Percentiles rank a stretch among this genome's conserved stretches.
phyloP scores from a whole-genome alignment of 2,797 vertebrate genomes.

The Vespertilio murinus region DNA sequence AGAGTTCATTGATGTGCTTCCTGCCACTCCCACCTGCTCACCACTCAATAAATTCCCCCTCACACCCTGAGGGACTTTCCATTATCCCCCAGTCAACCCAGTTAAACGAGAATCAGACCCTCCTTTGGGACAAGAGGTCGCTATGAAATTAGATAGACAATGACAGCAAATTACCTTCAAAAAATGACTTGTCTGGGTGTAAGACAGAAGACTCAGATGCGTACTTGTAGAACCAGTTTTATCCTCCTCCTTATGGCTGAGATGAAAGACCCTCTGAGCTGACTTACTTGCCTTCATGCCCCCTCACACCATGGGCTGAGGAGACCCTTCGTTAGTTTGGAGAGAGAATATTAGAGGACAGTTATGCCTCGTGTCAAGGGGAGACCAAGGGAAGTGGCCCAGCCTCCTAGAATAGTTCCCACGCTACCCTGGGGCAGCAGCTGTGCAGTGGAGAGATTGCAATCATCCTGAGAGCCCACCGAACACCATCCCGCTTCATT shows the following conservation, averaged over 20 bases:
- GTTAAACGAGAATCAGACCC: neutral
- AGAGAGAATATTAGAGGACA: neutral
- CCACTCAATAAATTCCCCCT: neutral
- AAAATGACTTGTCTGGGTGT: neutral
- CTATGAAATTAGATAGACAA: slow-evolving; percentile 7
- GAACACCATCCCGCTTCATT: neutral
- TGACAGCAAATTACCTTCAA: slow-evolving; percentile 32
- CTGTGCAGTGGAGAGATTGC: neutral
- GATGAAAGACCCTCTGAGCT: slow-evolving; percentile 5
- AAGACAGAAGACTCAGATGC: neutral
- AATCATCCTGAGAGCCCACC: neutral
- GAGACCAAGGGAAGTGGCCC: neutral
- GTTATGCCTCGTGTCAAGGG: neutral
- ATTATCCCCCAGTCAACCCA: neutral
- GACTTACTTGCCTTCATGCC: neutral
- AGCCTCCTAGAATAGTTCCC: neutral
- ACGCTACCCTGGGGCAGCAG: neutral
- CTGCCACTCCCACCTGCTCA: neutral
- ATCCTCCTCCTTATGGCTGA: neutral
- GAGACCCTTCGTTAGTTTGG: neutral
- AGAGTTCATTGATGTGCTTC: neutral
- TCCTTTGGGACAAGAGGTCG: neutral
- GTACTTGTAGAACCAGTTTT: slow-evolving; percentile 31
- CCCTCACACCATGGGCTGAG: neutral
- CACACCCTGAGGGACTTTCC: neutral